Percentiles rank a stretch among this genome's conserved stretches.
phyloP scores from a whole-genome alignment of 2,888 invertebrate genomes.

The Drosophila mulleri region DNA sequence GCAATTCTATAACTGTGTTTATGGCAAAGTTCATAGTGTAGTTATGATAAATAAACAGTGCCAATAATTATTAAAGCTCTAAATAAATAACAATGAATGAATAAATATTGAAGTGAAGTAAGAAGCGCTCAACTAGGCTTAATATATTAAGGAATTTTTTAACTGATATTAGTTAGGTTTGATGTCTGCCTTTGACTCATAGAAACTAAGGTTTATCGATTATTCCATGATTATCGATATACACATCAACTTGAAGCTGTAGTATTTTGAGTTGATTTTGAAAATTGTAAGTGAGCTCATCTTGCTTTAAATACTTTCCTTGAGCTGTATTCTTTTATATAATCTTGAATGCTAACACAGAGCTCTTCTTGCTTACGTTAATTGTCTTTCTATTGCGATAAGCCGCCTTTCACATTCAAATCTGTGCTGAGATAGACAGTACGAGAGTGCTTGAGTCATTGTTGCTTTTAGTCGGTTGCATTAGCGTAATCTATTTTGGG shows the following conservation, averaged over 20 bases:
- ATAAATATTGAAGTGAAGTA: neutral
- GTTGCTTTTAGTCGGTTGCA: slow-evolving; percentile 52
- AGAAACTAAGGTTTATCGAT: neutral
- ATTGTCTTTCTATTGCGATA: slow-evolving; percentile 45
- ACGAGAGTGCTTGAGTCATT: slow-evolving; percentile 60
- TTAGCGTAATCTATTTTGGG: slow-evolving; percentile 33
- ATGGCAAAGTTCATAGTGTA: slow-evolving; percentile 15
- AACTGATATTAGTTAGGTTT: neutral
- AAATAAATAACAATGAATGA: neutral
- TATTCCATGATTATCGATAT: neutral
- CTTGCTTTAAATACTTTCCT: neutral
- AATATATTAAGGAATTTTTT: neutral
- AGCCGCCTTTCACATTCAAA: slow-evolving; percentile 34
- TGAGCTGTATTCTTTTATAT: neutral
- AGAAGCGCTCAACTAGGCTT: neutral
- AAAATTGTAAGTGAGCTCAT: neutral
- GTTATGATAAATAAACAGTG: slow-evolving; percentile 23
- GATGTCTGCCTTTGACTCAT: neutral
- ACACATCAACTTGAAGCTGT: neutral
- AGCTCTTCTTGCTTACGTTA: neutral
- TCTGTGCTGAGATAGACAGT: slow-evolving; percentile 15
- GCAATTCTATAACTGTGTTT: slow-evolving; percentile 23
- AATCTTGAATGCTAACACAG: neutral
- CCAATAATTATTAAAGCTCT: slow-evolving; percentile 11
- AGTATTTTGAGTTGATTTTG: neutral